A percentile compares a stretch with the other conserved stretches of the same genome.
Conservation (phyloP, 2,888 invertebrate genomes). For the Eupithecia insigniata region DNA sequence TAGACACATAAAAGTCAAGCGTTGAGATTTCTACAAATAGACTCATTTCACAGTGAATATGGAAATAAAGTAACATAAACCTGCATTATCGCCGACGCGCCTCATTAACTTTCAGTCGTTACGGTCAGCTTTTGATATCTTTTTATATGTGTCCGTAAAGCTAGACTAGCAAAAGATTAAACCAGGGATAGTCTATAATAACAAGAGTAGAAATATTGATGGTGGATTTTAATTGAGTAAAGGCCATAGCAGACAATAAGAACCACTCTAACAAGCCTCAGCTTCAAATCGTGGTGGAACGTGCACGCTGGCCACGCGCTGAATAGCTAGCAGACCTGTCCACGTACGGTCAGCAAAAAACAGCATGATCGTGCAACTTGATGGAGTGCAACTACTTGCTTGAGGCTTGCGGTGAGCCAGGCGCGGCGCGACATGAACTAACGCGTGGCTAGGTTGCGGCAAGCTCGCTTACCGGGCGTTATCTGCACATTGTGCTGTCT, state of each 20-base stretch:
- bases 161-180: constrained; percentile 47
- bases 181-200: constrained; percentile 26
- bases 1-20: neutral
- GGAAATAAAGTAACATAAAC: constrained; percentile 32
- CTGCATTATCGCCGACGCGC: constrained; percentile 66
- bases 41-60: constrained; percentile 26
- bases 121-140: constrained; percentile 69
- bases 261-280: too few species aligned
- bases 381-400: neutral
- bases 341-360: too few species aligned
- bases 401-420: neutral
- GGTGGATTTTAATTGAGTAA: neutral
- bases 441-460: neutral
- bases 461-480: neutral
- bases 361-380: too few species aligned
- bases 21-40: constrained; percentile 10
- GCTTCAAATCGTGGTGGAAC: too few species aligned
- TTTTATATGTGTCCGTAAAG: constrained; percentile 65
- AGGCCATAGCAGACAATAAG: too few species aligned
- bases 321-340: too few species aligned
- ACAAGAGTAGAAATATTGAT: neutral
- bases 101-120: constrained; percentile 75
- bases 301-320: too few species aligned
- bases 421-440: too few species aligned
- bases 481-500: too few species aligned